phyloP scores from a whole-genome alignment of 2,113 vertebrate genomes.

The Dinomys branickii region DNA sequence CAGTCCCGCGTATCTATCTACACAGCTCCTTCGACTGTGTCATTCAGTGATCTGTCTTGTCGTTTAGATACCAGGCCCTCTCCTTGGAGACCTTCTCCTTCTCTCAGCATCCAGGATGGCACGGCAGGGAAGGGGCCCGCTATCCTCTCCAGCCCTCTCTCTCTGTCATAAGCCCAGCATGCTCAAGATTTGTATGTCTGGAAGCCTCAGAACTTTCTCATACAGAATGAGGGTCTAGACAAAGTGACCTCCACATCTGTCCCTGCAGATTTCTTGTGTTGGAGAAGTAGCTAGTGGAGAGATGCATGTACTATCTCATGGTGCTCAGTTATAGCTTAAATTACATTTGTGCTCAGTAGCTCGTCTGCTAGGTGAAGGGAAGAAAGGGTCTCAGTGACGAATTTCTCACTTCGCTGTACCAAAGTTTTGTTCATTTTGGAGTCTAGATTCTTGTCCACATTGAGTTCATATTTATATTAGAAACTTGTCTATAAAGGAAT shows the following conservation, averaged over 20 bases:
- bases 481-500: neutral
- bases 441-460: neutral
- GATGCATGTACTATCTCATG: neutral
- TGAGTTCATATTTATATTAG: neutral
- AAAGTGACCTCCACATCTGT: neutral
- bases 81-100: neutral
- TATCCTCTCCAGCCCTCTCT: neutral
- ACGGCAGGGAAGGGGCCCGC: neutral
- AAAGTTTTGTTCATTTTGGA: neutral
- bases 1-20: neutral
- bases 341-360: neutral
- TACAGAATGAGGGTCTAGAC: neutral
- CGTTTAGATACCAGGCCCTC: neutral
- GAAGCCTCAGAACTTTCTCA: neutral
- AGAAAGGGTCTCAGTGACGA: neutral
- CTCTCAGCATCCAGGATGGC: neutral
- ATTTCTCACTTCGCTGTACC: neutral
- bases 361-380: neutral
- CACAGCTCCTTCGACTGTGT: neutral
- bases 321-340: neutral
- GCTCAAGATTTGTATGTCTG: neutral
- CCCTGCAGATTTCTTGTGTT: neutral
- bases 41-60: neutral
- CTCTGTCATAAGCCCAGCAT: neutral
- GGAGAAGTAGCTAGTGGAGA: neutral